A percentile compares a stretch with the other conserved stretches of the same genome.
phyloP scores from a whole-genome alignment of 2,113 vertebrate species.

The Mionectes macconnelli region DNA sequence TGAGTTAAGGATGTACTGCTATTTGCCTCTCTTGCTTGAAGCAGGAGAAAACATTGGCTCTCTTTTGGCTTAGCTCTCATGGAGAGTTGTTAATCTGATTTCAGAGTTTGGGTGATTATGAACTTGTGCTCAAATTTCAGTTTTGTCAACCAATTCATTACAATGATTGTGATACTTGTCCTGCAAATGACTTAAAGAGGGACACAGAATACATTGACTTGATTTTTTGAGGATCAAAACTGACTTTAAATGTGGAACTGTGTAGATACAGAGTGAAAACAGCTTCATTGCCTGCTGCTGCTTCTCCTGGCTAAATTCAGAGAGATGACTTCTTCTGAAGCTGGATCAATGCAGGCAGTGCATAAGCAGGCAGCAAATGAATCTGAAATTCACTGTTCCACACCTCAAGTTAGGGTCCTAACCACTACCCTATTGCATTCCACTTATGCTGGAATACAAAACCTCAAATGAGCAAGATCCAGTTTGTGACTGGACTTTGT shows the following conservation, averaged over 20 bases:
- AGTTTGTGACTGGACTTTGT: no score
- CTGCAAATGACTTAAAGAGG: not conserved
- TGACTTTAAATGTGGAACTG: not conserved
- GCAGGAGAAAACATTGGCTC: not conserved
- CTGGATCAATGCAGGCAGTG: not conserved
- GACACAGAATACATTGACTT: not conserved
- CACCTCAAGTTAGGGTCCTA: not conserved
- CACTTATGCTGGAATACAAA: not conserved
- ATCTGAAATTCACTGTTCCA: not conserved
- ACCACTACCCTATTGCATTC: not conserved
- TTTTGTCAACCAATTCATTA: not conserved
- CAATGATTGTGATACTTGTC: not conserved
- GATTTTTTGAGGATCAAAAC: not conserved
- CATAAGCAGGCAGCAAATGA: not conserved
- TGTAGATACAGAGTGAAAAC: not conserved
- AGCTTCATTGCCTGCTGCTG: not conserved
- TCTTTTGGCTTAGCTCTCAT: not conserved
- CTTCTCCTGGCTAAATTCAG: not conserved
- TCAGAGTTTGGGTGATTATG: not conserved
- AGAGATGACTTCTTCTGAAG: not conserved
- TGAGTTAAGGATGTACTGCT: not conserved
- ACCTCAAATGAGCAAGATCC: not conserved
- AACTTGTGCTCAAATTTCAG: not conserved
- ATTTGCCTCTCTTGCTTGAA: not conserved
- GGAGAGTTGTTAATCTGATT: not conserved